Evolutionary conservation across 2,797 vertebrate genomes (phyloP).

Genomic region (Oreonectes daqikongensis): DNA sequence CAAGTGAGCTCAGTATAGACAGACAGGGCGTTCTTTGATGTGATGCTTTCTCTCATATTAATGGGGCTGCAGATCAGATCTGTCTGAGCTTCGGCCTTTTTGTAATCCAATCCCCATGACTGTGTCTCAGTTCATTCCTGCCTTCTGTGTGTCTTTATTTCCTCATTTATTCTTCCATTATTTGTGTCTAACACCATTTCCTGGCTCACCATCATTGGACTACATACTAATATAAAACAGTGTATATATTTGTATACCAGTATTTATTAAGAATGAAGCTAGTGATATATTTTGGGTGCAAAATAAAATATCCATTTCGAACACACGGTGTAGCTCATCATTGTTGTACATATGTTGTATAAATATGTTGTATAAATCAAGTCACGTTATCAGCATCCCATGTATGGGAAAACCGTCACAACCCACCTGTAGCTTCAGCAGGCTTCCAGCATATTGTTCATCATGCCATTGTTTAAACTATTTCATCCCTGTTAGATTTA

Average conservation of each 20-base stretch:
- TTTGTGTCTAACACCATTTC: too few relatives aligned
- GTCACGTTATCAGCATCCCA: too few relatives aligned
- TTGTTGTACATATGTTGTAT: too few relatives aligned
- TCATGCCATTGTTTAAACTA: background rate
- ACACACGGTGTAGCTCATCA: too few relatives aligned
- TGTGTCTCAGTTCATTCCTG: slow-evolving; percentile 24
- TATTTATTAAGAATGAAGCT: too few relatives aligned
- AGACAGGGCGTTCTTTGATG: slow-evolving; percentile 18
- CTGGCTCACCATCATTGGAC: background rate
- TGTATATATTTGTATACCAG: background rate
- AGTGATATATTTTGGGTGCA: too few relatives aligned
- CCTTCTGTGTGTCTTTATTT: background rate
- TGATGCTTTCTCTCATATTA: slow-evolving; percentile 33
- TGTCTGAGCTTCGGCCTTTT: slow-evolving; percentile 37
- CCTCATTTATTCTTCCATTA: background rate
- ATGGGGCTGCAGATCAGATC: slow-evolving; percentile 28
- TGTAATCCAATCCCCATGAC: slow-evolving; percentile 34
- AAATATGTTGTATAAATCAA: too few relatives aligned
- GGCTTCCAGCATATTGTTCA: too few relatives aligned
- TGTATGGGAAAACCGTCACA: too few relatives aligned
- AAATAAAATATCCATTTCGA: too few relatives aligned
- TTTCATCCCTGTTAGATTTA: slow-evolving; percentile 6
- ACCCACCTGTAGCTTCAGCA: too few relatives aligned
- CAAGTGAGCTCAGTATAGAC: slow-evolving; percentile 13
- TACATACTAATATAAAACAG: background rate